Conservation (phyloP, 2,888 invertebrate species). For the Drosophila acutilabella region DNA sequence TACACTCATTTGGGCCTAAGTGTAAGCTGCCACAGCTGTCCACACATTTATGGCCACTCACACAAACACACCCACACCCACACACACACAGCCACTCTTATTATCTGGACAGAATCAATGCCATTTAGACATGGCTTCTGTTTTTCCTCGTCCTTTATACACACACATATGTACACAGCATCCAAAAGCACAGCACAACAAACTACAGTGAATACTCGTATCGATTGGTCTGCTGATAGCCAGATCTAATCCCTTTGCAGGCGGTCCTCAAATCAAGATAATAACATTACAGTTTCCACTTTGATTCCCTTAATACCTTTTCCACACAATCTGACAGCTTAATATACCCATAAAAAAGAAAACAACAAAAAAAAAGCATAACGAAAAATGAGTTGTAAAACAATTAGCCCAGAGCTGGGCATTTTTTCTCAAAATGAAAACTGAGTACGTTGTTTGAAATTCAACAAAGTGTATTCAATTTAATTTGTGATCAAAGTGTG, state of each 20-base stretch:
- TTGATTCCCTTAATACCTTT: constrained; percentile 18
- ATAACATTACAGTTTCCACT: constrained; percentile 31
- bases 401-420: neutral
- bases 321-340: neutral
- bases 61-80: constrained; percentile 11
- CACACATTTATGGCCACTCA: constrained; percentile 19
- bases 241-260: constrained; percentile 20
- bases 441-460: neutral
- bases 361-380: too few species aligned
- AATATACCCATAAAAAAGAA: neutral
- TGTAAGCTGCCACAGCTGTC: constrained; percentile 42
- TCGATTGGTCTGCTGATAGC: constrained; percentile 11
- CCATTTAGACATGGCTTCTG: constrained; percentile 24
- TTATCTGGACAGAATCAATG: constrained; percentile 33
- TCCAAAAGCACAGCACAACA: constrained; percentile 1
- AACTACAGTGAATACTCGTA: neutral
- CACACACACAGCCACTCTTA: constrained; percentile 1
- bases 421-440: neutral
- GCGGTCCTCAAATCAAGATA: constrained; percentile 27
- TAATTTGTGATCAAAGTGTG: too few species aligned
- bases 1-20: constrained; percentile 34
- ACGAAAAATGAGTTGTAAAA: neutral
- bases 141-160: constrained; percentile 2
- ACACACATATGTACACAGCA: constrained; percentile 1
- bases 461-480: too few species aligned